Evolutionary conservation across 2,888 invertebrate species (phyloP).

Genomic region (Protophormia terraenovae): DNA sequence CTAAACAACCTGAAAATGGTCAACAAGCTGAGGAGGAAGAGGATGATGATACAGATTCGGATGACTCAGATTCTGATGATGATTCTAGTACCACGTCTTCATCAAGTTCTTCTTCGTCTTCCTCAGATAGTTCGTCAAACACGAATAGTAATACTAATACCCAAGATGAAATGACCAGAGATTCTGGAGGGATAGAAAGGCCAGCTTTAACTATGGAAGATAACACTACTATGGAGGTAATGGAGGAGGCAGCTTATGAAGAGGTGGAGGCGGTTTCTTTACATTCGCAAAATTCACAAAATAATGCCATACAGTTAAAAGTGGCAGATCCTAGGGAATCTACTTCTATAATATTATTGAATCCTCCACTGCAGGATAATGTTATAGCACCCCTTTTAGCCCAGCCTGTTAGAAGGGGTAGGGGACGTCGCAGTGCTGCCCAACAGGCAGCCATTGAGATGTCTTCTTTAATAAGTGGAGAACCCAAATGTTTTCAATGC

Average conservation of each 20-base stretch:
- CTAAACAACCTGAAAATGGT: background rate
- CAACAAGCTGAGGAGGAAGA: constrained; percentile 52
- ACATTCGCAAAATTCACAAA: constrained; percentile 48
- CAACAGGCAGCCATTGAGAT: constrained; percentile 71
- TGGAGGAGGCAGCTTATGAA: constrained; percentile 67
- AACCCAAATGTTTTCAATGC: constrained; percentile 79
- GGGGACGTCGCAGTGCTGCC: constrained; percentile 75
- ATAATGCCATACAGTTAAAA: constrained; percentile 65
- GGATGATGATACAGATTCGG: constrained; percentile 70
- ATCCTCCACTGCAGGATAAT: constrained; percentile 61
- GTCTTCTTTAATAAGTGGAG: constrained; percentile 68
- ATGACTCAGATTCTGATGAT: constrained; percentile 72
- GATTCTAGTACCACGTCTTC: constrained; percentile 70
- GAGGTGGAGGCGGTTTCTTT: constrained; percentile 65
- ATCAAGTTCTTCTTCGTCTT: constrained; percentile 69
- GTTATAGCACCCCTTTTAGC: background rate
- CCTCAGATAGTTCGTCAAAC: constrained; percentile 47
- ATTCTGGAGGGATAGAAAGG: constrained; percentile 12
- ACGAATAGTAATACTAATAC: constrained; percentile 70
- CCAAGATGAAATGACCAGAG: constrained; percentile 68
- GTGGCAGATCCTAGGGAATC: constrained; percentile 75
- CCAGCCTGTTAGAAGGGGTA: constrained; percentile 72
- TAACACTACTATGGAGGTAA: constrained; percentile 48
- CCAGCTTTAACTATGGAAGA: constrained; percentile 36
- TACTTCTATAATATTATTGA: constrained; percentile 76